Evolutionary conservation across 2,888 invertebrate species (phyloP).

Genomic region (Thymelicus acteon): DNA sequence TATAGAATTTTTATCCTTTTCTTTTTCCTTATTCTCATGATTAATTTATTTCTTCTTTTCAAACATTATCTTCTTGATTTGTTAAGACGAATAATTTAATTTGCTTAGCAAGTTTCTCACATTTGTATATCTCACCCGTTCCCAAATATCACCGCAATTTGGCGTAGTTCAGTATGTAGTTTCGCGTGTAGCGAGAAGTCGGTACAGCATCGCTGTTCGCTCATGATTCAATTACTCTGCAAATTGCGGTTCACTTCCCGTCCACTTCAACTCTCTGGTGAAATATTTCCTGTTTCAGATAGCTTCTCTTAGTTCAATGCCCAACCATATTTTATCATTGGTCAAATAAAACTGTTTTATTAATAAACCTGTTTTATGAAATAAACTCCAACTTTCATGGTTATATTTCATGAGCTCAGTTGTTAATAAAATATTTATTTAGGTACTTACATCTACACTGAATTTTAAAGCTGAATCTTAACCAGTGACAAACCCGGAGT

Average conservation of each 20-base stretch:
- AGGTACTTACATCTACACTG: too few relatives aligned
- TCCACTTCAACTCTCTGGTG: background rate
- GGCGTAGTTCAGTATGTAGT: background rate
- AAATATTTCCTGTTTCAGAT: background rate
- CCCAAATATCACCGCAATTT: background rate
- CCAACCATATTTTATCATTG: too few relatives aligned
- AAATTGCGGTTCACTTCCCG: slow-evolving; percentile 7
- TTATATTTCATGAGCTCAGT: too few relatives aligned
- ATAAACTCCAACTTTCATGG: too few relatives aligned
- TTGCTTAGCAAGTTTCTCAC: background rate
- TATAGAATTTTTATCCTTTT: background rate
- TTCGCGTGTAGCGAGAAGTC: background rate
- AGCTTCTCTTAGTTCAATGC: too few relatives aligned
- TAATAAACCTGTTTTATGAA: too few relatives aligned
- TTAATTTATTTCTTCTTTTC: background rate
- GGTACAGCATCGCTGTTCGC: slow-evolving; percentile 6
- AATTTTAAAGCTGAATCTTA: too few relatives aligned
- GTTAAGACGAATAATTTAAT: too few relatives aligned
- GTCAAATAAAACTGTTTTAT: too few relatives aligned
- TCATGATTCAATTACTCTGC: slow-evolving; percentile 21
- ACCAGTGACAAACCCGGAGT: too few relatives aligned
- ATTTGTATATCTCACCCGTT: background rate
- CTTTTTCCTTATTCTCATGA: background rate
- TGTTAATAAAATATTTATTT: too few relatives aligned
- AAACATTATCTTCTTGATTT: too few relatives aligned